Conservation (phyloP, 2,888 invertebrate genomes). For the Spodoptera picta region DNA sequence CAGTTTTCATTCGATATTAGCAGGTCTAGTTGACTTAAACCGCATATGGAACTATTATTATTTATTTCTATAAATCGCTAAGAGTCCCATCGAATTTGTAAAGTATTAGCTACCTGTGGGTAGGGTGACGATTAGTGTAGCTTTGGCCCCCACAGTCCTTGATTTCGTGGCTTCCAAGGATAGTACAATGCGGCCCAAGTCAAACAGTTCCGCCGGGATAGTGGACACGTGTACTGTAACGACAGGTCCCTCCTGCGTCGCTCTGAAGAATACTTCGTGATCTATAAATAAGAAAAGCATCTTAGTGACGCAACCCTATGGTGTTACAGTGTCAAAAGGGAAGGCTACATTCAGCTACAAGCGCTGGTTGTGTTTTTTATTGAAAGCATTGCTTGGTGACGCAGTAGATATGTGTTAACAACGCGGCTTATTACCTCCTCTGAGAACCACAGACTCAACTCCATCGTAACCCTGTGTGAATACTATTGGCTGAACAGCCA, state of each 20-base stretch:
- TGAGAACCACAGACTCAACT: slow-evolving; percentile 63
- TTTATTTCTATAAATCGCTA: too few species aligned
- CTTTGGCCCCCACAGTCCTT: slow-evolving; percentile 74
- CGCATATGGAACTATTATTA: too few species aligned
- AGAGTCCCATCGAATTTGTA: too few species aligned
- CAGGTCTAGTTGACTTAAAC: too few species aligned
- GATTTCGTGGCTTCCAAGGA: slow-evolving; percentile 69
- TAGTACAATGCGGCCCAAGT: slow-evolving; percentile 63
- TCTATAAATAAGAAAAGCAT: slow-evolving; percentile 56
- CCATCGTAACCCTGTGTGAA: slow-evolving; percentile 74
- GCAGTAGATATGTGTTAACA: too few species aligned
- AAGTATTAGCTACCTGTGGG: slow-evolving; percentile 67
- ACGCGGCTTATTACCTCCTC: slow-evolving; percentile 67
- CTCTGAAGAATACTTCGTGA: slow-evolving; percentile 58
- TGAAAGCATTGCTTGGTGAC: too few species aligned
- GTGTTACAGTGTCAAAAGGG: background rate
- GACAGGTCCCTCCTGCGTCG: slow-evolving; percentile 47
- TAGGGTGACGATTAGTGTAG: slow-evolving; percentile 70
- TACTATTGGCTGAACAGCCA: slow-evolving; percentile 66
- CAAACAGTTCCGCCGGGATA: slow-evolving; percentile 68
- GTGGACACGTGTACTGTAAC: slow-evolving; percentile 56
- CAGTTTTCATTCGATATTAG: too few species aligned
- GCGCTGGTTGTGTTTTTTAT: too few species aligned
- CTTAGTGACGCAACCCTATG: too few species aligned
- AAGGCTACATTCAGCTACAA: background rate